Percentiles rank a stretch among this genome's conserved stretches.
Conservation (phyloP, 1,140 invertebrate species). For the Neodiprion lecontei region DNA sequence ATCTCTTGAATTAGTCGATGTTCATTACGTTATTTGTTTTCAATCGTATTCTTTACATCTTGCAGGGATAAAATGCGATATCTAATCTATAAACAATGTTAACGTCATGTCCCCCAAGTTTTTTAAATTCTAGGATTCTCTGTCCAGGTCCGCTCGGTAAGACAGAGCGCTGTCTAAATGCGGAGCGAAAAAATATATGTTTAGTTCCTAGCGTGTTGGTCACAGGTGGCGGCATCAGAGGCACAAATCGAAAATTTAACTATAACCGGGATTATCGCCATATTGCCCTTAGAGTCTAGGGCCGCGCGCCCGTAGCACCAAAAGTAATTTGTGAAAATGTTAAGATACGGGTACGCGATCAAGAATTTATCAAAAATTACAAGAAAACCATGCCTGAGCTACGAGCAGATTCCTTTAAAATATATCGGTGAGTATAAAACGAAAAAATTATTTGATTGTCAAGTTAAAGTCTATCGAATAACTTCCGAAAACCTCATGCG, state of each 20-base stretch:
- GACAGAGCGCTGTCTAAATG: not conserved
- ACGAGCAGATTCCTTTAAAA: slow-evolving; percentile 27
- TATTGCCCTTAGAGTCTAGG: not conserved
- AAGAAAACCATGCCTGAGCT: slow-evolving; percentile 30
- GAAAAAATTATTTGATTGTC: not conserved
- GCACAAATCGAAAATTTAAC: slow-evolving; percentile 11
- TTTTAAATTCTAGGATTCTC: no score
- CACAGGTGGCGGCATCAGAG: not conserved
- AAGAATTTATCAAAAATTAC: slow-evolving; percentile 38
- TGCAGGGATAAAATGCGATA: no score
- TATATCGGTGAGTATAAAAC: slow-evolving; percentile 30
- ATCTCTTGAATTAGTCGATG: no score
- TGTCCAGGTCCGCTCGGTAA: not conserved
- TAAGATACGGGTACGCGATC: slow-evolving; percentile 39
- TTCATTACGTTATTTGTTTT: no score
- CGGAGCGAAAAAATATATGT: not conserved
- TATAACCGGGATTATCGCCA: not conserved
- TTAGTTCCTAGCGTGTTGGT: not conserved
- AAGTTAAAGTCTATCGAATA: no score
- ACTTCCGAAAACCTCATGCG: not conserved
- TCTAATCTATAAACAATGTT: no score
- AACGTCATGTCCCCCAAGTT: no score
- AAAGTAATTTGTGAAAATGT: slow-evolving; percentile 34
- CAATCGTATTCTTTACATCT: no score
- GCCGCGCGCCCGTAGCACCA: not conserved